Evolutionary conservation across 1,140 invertebrate species (phyloP), one percentile per base, ranked within the genome.

Genomic region (Procambarus virginalis): DNA sequence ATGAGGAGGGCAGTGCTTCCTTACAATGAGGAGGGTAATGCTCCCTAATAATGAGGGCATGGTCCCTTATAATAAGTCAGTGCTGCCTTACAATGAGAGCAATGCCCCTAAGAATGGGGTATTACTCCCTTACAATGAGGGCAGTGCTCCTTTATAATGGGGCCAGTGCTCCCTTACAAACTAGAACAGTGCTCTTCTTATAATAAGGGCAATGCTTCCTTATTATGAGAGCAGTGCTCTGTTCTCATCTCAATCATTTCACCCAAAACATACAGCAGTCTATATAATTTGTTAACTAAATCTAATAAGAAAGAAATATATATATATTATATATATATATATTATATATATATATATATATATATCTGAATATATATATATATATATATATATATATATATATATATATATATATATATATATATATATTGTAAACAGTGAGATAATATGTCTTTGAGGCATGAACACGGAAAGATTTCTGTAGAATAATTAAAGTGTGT

Each of bases 401-500:
- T 34, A 34, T 34, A 34, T n/a, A 79, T 79, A 79, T 79, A 79
- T 79, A 79, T 79, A 79, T 79, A 79, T 79, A 79, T 79, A 79
- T 51, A 79, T 79, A 48, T 79, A 79, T 51, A 49, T 46, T n/a
- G n/a, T n/a, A n/a, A n/a, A 34, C 34, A 34, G 34, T 34, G 34
- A 34, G 34, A 34, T n/a, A n/a, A 34, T 34, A 34, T 34, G 34
- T 34, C 34, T 34, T 34, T 34, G 34, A 34, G 34, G 34, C 34
- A 34, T 0, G 34, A 34, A 34, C 34, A 34, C 34, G 34, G 34
- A 1, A 34, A 34, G 34, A 34, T 34, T 34, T 34, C 34, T 34
- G 34, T 34, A 34, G 34, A 34, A 34, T 34, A 34, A 34, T 34
- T 34, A 34, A 34, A 34, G 34, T 34, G 34, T n/a, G 34, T 34